A percentile compares a stretch with the other conserved stretches of the same genome.
Conservation (phyloP, 64 coral and sea anemone species). For the Montipora foliosa region DNA sequence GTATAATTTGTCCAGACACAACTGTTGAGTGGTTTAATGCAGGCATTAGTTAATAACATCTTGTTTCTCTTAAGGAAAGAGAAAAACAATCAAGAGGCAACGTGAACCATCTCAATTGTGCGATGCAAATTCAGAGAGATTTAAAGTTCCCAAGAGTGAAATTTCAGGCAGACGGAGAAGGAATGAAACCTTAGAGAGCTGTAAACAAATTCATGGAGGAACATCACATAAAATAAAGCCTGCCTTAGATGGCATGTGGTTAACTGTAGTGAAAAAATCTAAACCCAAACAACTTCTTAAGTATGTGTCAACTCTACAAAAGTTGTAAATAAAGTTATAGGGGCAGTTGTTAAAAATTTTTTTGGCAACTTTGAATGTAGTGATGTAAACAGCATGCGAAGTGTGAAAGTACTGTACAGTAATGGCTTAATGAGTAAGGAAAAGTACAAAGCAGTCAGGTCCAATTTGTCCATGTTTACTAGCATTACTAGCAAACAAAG, state of each 20-base stretch:
- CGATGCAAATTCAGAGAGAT: slow-evolving; percentile 39
- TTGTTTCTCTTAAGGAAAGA: slow-evolving; percentile 43
- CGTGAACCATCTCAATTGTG: slow-evolving; percentile 41
- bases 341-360: slow-evolving; percentile 47
- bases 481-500: slow-evolving; percentile 40
- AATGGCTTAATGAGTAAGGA: slow-evolving; percentile 58
- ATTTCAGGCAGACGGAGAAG: slow-evolving; percentile 53
- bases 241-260: slow-evolving; percentile 61
- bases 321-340: slow-evolving; percentile 54
- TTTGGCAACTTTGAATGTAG: slow-evolving; percentile 45
- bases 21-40: too few relatives aligned
- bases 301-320: slow-evolving; percentile 42
- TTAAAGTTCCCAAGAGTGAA: slow-evolving; percentile 37
- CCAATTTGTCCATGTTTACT: slow-evolving; percentile 44
- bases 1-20: too few relatives aligned
- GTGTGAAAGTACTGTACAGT: slow-evolving; percentile 57
- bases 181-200: slow-evolving; percentile 57
- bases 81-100: slow-evolving; percentile 43
- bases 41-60: too few relatives aligned
- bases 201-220: slow-evolving; percentile 47
- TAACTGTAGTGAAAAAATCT: slow-evolving; percentile 36
- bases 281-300: slow-evolving; percentile 53
- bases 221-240: slow-evolving; percentile 6
- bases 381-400: slow-evolving; percentile 36
- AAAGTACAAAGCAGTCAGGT: slow-evolving; percentile 60